Base-by-base conservation (phyloP, 2,797 vertebrate genomes). In the Peromyscus aztecus region DNA sequence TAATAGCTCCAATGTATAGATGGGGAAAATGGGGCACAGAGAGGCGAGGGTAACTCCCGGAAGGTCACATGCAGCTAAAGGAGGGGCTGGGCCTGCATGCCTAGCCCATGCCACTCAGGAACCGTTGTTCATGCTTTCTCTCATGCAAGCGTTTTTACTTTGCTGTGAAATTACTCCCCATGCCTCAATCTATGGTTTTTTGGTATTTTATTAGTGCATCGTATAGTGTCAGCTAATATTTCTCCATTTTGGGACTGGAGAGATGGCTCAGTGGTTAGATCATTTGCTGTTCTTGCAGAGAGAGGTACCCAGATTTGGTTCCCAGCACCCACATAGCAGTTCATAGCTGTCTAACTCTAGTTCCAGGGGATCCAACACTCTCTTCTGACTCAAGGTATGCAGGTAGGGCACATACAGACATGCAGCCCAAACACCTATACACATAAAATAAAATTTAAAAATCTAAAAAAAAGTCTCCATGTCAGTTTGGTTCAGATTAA, bases 401-500 rank as follows among this genome's bases (percentile, higher is more conserved):
- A 14, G 0, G 0, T 6, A 31, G 84, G 6, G 34, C 65, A 46
- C 82, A 27, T 73, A 29, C 14, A 73, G 23, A 57, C 67, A 71
- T 19, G 34, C 52, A 73, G 49, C 34, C 14, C 2, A 40, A 37
- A 73, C 4, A 12, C 14, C 37, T 49, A 71, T 37, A 57, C 49
- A 87, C 49, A 29, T 71, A 37, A 37, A 86, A 49, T 67, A 71
- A 71, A 52, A 71, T 29, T 52, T 87, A 55, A 55, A 87, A 55
- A 40, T 29, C 52, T 29, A 37, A 84, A 93, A 71, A 9, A 49
- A 76, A 67, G 52, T 83, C 29, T 61, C 67, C 4, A 83, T 91
- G 96, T 95, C 43, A n/a, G 8, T 67, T 80, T 91, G 52, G 57
- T 52, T 1, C 43, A 52, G 61, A 88, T 90, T 73, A 92, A 81